Conservation (phyloP, 2,797 vertebrate species). For the Bovichtus diacanthus region DNA sequence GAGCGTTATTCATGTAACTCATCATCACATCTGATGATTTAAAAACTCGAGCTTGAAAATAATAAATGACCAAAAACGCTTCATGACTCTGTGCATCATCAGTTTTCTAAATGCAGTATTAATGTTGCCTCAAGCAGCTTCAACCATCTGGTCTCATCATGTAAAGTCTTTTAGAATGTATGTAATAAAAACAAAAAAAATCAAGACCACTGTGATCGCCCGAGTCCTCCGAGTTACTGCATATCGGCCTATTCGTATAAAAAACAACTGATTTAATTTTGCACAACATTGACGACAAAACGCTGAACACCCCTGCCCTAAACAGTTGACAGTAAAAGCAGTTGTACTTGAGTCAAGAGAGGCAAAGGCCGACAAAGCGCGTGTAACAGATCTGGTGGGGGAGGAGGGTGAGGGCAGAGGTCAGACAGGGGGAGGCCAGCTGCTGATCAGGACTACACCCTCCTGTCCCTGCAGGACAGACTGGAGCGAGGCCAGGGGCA, state of each 20-base stretch:
- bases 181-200: neutral
- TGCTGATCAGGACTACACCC: slow-evolving; percentile 57
- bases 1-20: neutral
- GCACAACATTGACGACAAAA: too few relatives aligned
- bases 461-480: slow-evolving; percentile 18
- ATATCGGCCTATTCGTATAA: too few relatives aligned
- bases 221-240: too few relatives aligned
- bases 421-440: slow-evolving; percentile 61
- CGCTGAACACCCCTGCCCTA: too few relatives aligned
- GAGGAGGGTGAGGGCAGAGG: slow-evolving; percentile 53
- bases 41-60: neutral
- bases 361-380: slow-evolving; percentile 6
- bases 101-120: neutral
- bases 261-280: too few relatives aligned
- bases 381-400: slow-evolving; percentile 16
- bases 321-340: neutral
- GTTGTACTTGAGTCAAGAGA: neutral
- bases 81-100: neutral
- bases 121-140: neutral
- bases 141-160: neutral
- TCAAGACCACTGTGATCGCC: neutral
- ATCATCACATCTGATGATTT: neutral
- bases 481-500: slow-evolving; percentile 7
- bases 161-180: neutral
- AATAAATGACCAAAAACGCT: neutral